Conservation (phyloP, 2,888 invertebrate species). For the Yponomeuta evonymella region DNA sequence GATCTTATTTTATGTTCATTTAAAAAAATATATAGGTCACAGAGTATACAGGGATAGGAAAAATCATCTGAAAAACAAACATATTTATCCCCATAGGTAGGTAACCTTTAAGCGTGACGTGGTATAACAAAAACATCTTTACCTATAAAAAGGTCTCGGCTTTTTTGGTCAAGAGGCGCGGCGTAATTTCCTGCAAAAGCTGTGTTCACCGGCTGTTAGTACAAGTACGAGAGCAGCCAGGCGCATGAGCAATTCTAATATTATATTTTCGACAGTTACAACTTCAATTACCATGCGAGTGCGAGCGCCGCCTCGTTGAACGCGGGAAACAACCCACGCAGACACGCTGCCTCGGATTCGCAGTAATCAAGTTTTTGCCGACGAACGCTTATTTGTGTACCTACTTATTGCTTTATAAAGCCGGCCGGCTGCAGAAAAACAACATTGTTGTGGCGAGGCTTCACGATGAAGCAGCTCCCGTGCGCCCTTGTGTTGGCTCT, state of each 20-base stretch:
- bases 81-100: too few relatives aligned
- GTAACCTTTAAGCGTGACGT: too few relatives aligned
- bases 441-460: constrained; percentile 63
- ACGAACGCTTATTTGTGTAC: constrained; percentile 58
- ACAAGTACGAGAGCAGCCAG: background rate
- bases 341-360: constrained; percentile 53
- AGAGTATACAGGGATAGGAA: too few relatives aligned
- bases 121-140: too few relatives aligned
- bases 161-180: too few relatives aligned
- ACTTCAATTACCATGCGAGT: constrained; percentile 36
- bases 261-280: constrained; percentile 35
- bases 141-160: too few relatives aligned
- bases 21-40: too few relatives aligned
- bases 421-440: constrained; percentile 45
- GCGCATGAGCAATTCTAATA: constrained; percentile 21
- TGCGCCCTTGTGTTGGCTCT: constrained; percentile 50
- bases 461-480: constrained; percentile 61
- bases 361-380: constrained; percentile 61
- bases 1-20: too few relatives aligned
- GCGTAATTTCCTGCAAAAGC: too few relatives aligned
- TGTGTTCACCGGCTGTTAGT: background rate
- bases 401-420: constrained; percentile 61
- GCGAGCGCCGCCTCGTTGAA: constrained; percentile 35
- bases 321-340: constrained; percentile 53
- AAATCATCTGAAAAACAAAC: too few relatives aligned